Base-by-base conservation (phyloP, 2,888 invertebrate genomes). In the Erebia ligea region DNA sequence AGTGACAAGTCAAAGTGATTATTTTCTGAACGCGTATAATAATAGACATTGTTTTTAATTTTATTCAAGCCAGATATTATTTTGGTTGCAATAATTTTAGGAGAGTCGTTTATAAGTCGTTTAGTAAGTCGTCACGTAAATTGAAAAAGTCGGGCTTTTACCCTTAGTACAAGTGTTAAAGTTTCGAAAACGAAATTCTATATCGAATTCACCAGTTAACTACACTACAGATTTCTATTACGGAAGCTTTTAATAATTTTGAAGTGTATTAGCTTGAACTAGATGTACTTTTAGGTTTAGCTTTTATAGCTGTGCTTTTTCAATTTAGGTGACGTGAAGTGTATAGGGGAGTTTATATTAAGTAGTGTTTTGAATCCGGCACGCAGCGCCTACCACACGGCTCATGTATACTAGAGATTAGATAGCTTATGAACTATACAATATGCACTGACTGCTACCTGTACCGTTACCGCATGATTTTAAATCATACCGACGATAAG, bases 31-130 rank as follows among this genome's bases (percentile, higher is more conserved):
- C 2, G 48, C 62, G 48, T 21, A 62, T 48, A 6, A 1, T 6
- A 34, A 34, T 34, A 42, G 11, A 42, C 17, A 11, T 82, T 81
- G 82, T 82, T 82, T 81, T 81, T 82, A 82, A 89, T 90, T 77
- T 90, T 90, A 90, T 89, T 90, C 71, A 85, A 86, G 82, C 78
- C 82, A 84, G 82, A 87, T 86, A 84, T 83, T 82, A 84, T 79
- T 81, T 82, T 76, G 82, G 81, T 86, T 84, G 85, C 86, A 78
- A 82, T 83, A 79, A 64, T 65, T 52, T 64, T 40, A 64, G 64
- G 62, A 19, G 45, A 62, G 48, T 62, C 68, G 71, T 68, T 69
- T 63, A 58, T 66, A 70, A 68, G 69, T n/a, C n/a, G n/a, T 67
- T 52, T 50, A 68, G 66, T 66, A 67, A 15, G 56, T n/a, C 21